These are phyloP conservation scores for Arizona elegans DNA, from an alignment of 2,113 vertebrate species.

Conservation along the genomic window DNA sequence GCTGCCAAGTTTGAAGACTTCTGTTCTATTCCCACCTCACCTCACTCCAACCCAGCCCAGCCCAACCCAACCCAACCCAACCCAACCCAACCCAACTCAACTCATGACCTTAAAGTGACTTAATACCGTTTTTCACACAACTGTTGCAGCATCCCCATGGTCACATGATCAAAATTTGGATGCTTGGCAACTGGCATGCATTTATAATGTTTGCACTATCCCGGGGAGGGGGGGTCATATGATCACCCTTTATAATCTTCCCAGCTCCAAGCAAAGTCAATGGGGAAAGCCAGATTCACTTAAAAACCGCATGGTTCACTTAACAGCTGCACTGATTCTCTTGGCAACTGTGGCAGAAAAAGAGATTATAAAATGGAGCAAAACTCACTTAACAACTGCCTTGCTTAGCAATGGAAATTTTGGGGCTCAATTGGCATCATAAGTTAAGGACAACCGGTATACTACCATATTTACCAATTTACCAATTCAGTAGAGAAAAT, in stretches of 20 bases:
- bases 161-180: neutral
- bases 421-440: neutral
- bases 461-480: neutral
- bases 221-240: neutral
- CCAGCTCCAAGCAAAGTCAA: neutral
- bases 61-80: no score
- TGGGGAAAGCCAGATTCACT: neutral
- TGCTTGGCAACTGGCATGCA: neutral
- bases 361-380: neutral
- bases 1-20: no score
- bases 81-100: no score
- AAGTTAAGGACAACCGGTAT: neutral
- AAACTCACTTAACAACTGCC: neutral
- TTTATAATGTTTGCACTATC: neutral
- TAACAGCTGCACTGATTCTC: neutral
- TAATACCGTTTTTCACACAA: neutral
- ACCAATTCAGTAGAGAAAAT: no score
- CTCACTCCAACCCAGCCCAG: no score
- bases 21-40: no score
- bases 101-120: neutral
- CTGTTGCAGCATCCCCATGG: neutral
- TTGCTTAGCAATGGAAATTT: neutral
- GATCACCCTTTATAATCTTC: neutral
- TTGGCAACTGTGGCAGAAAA: neutral
- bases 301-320: neutral